Conservation (phyloP, 2,888 invertebrate species). For the Limnephilus auricula region DNA sequence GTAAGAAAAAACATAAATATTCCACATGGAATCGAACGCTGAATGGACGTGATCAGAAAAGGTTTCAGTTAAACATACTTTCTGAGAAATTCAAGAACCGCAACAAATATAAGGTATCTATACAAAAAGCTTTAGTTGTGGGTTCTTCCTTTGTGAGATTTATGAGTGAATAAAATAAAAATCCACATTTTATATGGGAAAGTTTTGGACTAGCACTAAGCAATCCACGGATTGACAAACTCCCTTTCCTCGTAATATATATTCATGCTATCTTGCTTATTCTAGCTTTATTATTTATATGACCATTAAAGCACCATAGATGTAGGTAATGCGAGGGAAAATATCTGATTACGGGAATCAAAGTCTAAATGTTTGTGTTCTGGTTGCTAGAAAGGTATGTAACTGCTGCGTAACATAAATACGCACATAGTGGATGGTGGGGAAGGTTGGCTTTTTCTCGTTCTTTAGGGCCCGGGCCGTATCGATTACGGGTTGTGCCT, state of each 20-base stretch:
- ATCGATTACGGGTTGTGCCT: constrained; percentile 33
- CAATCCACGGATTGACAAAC: constrained; percentile 53
- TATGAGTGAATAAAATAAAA: constrained; percentile 66
- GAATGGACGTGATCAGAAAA: constrained; percentile 66
- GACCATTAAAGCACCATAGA: constrained; percentile 47
- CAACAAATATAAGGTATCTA: constrained; percentile 66
- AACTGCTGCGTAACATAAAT: constrained; percentile 55
- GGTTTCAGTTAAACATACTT: constrained; percentile 66
- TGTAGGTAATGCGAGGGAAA: constrained; percentile 51
- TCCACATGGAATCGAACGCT: constrained; percentile 64
- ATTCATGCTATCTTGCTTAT: constrained; percentile 36
- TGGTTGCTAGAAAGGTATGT: constrained; percentile 48
- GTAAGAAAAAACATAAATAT: constrained; percentile 53
- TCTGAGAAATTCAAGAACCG: constrained; percentile 64
- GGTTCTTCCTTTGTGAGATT: constrained; percentile 65
- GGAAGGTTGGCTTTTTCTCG: constrained; percentile 21
- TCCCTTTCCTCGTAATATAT: constrained; percentile 7
- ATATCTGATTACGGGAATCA: constrained; percentile 59
- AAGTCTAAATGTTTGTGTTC: constrained; percentile 57
- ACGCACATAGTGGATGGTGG: not conserved
- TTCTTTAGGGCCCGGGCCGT: constrained; percentile 21
- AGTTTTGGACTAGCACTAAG: constrained; percentile 60
- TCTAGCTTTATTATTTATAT: constrained; percentile 48
- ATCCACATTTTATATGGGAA: constrained; percentile 61
- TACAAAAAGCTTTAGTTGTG: constrained; percentile 65